Evolutionary conservation across 2,888 invertebrate genomes (phyloP), one percentile per base, ranked within the genome.

Genomic region (Drosophila longiperda): DNA sequence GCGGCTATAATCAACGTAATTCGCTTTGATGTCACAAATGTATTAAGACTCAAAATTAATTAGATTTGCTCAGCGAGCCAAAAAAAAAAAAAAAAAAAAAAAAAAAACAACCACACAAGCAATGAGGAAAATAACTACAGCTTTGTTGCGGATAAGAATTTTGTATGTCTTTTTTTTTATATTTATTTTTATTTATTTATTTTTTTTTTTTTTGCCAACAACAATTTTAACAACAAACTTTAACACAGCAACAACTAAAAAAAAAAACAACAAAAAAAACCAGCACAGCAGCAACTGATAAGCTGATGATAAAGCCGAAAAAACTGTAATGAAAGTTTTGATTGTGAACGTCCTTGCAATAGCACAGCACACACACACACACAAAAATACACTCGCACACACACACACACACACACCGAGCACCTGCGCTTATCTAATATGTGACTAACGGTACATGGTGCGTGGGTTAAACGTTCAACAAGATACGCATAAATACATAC

Each of bases 21-120:
- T 85, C 85, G 88, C 81, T 72, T 75, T 74, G 77, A 79, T 87
- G 85, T 85, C 86, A 85, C 77, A 87, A 74, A 78, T 73, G 88
- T 83, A 83, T 87, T 86, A 87, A 76, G 61, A 67, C 67, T 72
- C 70, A 59, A 86, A 86, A 86, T 85, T 87, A 86, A 86, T 86
- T 86, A 85, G 88, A 87, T 87, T 85, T 72, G 67, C 78, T 59
- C 59, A 66, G 67, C 63, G 65, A 53, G 42, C 65, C 59, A 34
- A 57, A 70, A 58, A 32, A 68, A 26, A 55, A 63, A 34, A 54
- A 70, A 45, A 20, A 15, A 45, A 20, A 66, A 63, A 36, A 49
- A 15, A 62, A 29, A 58, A 66, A 60, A 60, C 32, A 71, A 34
- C 17, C 49, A 49, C 33, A 17, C 17, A 32, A 20, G n/a, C 48